phyloP scores from a whole-genome alignment of 2,797 vertebrate genomes.

The Peromyscus eremicus region DNA sequence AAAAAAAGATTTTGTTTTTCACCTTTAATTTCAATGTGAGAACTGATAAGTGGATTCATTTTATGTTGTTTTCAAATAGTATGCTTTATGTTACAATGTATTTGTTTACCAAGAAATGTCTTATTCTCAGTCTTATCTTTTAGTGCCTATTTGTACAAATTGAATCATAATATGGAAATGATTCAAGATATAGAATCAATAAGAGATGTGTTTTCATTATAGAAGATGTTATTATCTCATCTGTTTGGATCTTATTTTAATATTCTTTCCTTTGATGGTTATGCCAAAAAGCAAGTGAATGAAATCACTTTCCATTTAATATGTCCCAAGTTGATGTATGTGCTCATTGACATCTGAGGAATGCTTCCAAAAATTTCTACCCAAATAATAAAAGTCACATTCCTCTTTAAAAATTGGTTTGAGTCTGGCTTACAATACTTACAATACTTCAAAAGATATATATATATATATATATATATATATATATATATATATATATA shows the following conservation, averaged over 20 bases:
- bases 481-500: background rate
- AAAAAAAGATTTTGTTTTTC: background rate
- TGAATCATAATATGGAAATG: background rate
- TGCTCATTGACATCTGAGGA: background rate
- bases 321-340: background rate
- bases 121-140: background rate
- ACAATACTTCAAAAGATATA: background rate
- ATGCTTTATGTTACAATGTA: background rate
- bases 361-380: background rate
- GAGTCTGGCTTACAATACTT: background rate
- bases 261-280: background rate
- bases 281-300: background rate
- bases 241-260: background rate
- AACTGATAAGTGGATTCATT: background rate
- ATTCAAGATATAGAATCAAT: background rate
- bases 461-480: no score
- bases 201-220: background rate
- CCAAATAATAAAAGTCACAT: background rate
- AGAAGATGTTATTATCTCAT: background rate
- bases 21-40: background rate
- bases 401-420: background rate
- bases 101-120: background rate
- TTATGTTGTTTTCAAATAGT: background rate
- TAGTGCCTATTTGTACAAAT: background rate
- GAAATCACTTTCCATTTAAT: background rate